phyloP scores from a whole-genome alignment of 2,113 vertebrate genomes.

The Colius striatus region DNA sequence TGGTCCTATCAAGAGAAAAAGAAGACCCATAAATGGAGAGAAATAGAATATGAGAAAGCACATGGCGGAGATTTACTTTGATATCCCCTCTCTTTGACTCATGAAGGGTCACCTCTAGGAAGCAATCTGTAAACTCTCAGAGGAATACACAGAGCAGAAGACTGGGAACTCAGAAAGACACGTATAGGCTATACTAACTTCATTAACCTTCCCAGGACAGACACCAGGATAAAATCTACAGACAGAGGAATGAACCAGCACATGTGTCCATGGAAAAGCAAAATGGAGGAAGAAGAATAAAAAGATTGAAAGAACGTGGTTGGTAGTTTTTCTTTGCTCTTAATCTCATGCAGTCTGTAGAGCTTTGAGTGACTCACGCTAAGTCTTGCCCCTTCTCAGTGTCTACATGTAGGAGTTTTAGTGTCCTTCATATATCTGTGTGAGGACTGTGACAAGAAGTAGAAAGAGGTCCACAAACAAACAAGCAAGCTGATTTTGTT shows the following conservation, averaged over 20 bases:
- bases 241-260: not conserved
- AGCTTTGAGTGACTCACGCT: not conserved
- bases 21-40: slow-evolving; percentile 27
- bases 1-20: slow-evolving; percentile 85
- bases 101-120: not conserved
- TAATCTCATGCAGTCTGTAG: not conserved
- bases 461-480: not conserved
- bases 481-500: not conserved
- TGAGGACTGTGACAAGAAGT: not conserved
- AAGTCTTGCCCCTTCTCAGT: not conserved
- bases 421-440: not conserved
- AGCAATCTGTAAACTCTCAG: not conserved
- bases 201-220: not conserved
- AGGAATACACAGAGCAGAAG: not conserved
- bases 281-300: not conserved
- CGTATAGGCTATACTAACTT: not conserved
- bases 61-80: not conserved
- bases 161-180: not conserved
- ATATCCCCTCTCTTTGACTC: not conserved
- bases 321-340: not conserved
- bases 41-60: not conserved
- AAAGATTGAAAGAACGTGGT: not conserved
- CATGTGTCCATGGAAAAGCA: not conserved
- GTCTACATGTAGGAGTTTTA: not conserved
- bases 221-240: not conserved